These are phyloP conservation scores for Cephus rjabovi DNA, from an alignment of 2,888 invertebrate species.

Conservation along the genomic window DNA sequence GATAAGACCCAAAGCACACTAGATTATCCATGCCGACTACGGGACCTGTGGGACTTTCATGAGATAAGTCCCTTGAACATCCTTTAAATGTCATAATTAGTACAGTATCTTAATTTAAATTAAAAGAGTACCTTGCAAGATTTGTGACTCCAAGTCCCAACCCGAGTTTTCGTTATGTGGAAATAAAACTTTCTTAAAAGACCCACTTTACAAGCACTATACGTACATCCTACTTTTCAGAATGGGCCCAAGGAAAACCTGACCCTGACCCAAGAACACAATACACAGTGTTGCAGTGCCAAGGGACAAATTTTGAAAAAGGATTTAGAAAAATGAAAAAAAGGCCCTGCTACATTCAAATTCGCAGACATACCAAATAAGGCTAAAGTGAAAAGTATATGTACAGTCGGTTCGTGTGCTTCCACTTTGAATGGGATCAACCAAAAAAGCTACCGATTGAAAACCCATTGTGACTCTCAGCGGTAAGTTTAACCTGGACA, in stretches of 20 bases:
- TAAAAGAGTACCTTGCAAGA: neutral
- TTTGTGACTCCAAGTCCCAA: neutral
- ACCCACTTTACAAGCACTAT: neutral
- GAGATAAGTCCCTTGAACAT: neutral
- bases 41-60: neutral
- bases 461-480: neutral
- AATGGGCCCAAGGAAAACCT: neutral
- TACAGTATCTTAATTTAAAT: neutral
- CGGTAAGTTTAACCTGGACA: neutral
- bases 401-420: neutral
- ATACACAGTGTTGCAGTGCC: neutral
- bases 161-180: neutral
- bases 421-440: neutral
- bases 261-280: neutral
- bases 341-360: neutral
- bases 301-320: neutral
- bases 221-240: neutral
- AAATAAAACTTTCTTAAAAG: neutral
- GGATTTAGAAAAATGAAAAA: neutral
- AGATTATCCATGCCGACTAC: neutral
- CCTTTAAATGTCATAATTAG: conserved; percentile 1
- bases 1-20: conserved; percentile 24
- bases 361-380: neutral
- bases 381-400: neutral
- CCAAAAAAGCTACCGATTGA: neutral